Evolutionary conservation across 2,797 vertebrate genomes (phyloP), one percentile per base, ranked within the genome.

Genomic region (Geotrypetes seraphini): DNA sequence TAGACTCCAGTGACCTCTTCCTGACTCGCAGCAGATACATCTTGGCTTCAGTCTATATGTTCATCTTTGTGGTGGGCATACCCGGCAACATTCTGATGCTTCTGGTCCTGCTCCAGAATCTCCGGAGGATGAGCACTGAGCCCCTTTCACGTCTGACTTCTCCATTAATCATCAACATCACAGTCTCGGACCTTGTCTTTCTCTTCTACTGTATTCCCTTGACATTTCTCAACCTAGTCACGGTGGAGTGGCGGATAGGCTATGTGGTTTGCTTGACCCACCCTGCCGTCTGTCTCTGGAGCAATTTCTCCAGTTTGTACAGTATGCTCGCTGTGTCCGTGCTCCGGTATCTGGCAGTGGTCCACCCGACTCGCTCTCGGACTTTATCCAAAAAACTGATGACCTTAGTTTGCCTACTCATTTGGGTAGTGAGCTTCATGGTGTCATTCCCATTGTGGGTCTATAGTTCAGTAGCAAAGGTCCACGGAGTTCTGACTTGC

Each of bases 1-100:
- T 12, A 8, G 25, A 3, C 5, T 7, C 19, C 13, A 36, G 28
- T 19, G 41, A 32, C 4, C 20, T 23, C 14, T 37, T 37, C 27
- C 9, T 28, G 11, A 22, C 22, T 28, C 31, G 37, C 4, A 28
- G 19, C 34, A 28, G 12, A 29, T 31, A 8, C n/a, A 16, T 37
- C 19, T 44, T 44, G 20, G 16, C 25, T 13, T 10, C 17, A 30
- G 3, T 28, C 12, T 26, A 36, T 11, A 4, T 5, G 11, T 5
- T 44, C 24, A 10, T 44, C 16, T 37, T 44, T 23, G 12, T 37
- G 11, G 11, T 44, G 24, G 42, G 42, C 20, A 13, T 44, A 12
- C 23, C 41, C 7, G 41, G 41, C 16, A 43, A 36, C 4, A 5
- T 20, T 12, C 22, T 43, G 24, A 7, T 44, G 42, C 16, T 44